phyloP scores from a whole-genome alignment of 1,140 invertebrate species.

The Phocides pigmalion region DNA sequence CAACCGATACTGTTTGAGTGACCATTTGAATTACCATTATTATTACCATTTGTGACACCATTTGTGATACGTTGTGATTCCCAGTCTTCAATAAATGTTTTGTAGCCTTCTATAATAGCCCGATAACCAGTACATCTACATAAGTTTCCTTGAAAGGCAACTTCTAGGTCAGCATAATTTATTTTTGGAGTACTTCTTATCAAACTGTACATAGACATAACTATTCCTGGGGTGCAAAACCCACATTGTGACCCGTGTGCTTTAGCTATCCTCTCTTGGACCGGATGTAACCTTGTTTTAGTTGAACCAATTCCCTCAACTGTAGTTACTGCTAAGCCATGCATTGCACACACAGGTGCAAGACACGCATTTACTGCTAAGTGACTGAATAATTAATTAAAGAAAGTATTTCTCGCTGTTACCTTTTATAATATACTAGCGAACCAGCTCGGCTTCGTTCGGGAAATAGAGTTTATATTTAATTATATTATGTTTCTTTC shows the following conservation, averaged over 20 bases:
- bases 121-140: conserved; percentile 96
- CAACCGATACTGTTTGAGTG: conserved; percentile 50
- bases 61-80: conserved; percentile 78
- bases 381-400: conserved; percentile 86
- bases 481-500: too few relatives aligned
- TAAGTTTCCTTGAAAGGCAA: conserved; percentile 94
- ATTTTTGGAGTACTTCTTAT: conserved; percentile 86
- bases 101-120: conserved; percentile 95
- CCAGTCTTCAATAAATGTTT: conserved; percentile 93
- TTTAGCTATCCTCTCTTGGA: conserved; percentile 94
- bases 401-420: conserved; percentile 7
- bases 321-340: conserved; percentile 94
- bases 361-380: conserved; percentile 95
- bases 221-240: conserved; percentile 96
- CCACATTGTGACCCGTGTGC: conserved; percentile 96
- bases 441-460: too few relatives aligned
- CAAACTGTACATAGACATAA: conserved; percentile 97
- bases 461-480: too few relatives aligned
- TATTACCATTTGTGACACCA: conserved; percentile 39
- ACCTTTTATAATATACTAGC: too few relatives aligned
- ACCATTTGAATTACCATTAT: conserved; percentile 41
- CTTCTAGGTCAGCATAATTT: conserved; percentile 89
- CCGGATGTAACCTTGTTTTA: conserved; percentile 89
- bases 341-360: conserved; percentile 91
- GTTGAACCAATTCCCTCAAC: conserved; percentile 94